A percentile compares a stretch with the other conserved stretches of the same genome.
These are phyloP conservation scores for Lepidurus packardi DNA, from an alignment of 1,140 invertebrate species.

Conservation along the genomic window DNA sequence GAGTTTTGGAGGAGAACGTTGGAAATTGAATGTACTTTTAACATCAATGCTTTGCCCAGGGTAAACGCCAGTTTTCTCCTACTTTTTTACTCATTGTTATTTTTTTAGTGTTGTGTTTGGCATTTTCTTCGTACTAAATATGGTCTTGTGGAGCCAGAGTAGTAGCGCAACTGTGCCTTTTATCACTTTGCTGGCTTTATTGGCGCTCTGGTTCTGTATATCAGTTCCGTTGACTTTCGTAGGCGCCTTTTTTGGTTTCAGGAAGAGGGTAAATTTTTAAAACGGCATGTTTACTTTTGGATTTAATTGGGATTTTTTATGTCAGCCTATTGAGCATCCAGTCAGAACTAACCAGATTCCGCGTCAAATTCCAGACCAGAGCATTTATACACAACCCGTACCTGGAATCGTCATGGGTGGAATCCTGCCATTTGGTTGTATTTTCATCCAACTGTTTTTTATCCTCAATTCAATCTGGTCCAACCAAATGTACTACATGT, in stretches of 20 bases:
- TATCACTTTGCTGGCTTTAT: constrained; percentile 90
- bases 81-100: constrained; percentile 33
- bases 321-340: constrained; percentile 84
- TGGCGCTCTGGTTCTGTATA: constrained; percentile 96
- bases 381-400: constrained; percentile 89
- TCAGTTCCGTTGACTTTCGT: constrained; percentile 96
- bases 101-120: constrained; percentile 79
- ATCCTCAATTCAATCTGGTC: constrained; percentile 98
- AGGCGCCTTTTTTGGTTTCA: constrained; percentile 96
- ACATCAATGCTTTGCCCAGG: constrained; percentile 94
- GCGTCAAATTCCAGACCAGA: constrained; percentile 94
- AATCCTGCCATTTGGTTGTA: constrained; percentile 96
- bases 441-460: constrained; percentile 99
- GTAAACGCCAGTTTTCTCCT: constrained; percentile 51
- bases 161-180: constrained; percentile 96
- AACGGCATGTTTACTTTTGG: not conserved
- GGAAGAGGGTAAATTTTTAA: constrained; percentile 70
- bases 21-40: constrained; percentile 95
- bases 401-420: constrained; percentile 95
- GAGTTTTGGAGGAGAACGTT: constrained; percentile 94
- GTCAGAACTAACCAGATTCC: constrained; percentile 98
- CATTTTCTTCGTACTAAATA: constrained; percentile 93
- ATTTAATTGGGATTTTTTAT: not conserved
- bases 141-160: constrained; percentile 88
- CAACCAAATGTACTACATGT: constrained; percentile 98